Evolutionary conservation across 2,888 invertebrate species (phyloP).

Genomic region (Phlogophora meticulosa): DNA sequence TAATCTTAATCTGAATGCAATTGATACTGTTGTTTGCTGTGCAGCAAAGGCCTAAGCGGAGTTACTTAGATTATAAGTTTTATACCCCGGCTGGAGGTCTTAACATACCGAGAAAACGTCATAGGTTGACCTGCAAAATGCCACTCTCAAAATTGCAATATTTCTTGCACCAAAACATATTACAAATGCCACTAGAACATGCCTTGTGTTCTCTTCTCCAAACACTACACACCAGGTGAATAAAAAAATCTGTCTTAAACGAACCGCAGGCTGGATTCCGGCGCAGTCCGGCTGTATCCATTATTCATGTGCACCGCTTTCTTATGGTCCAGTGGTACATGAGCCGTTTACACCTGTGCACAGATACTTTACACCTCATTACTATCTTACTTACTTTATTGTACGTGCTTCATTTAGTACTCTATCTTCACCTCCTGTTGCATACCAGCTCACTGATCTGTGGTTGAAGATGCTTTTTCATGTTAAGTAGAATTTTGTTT

Average conservation of each 20-base stretch:
- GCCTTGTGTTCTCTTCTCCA: neutral
- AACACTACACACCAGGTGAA: neutral
- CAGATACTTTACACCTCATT: constrained; percentile 24
- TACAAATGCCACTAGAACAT: neutral
- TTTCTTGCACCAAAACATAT: neutral
- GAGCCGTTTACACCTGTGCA: constrained; percentile 30
- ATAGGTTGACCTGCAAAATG: too few relatives aligned
- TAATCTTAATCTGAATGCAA: too few relatives aligned
- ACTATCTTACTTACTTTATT: neutral
- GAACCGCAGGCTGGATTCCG: constrained; percentile 71
- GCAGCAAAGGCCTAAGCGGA: too few relatives aligned
- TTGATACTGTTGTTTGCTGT: too few relatives aligned
- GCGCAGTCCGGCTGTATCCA: constrained; percentile 67
- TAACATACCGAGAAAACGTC: too few relatives aligned
- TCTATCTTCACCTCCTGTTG: neutral
- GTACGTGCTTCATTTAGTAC: neutral
- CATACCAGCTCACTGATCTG: too few relatives aligned
- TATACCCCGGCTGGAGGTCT: too few relatives aligned
- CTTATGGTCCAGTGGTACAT: constrained; percentile 66
- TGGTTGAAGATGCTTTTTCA: neutral
- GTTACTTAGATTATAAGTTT: too few relatives aligned
- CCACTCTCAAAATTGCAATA: too few relatives aligned
- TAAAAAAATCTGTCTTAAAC: constrained; percentile 65
- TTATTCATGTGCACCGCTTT: constrained; percentile 79
- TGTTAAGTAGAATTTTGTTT: too few relatives aligned